These are phyloP conservation scores for Enteromius treurensis DNA, from an alignment of 2,797 vertebrate genomes.

Conservation along the genomic window DNA sequence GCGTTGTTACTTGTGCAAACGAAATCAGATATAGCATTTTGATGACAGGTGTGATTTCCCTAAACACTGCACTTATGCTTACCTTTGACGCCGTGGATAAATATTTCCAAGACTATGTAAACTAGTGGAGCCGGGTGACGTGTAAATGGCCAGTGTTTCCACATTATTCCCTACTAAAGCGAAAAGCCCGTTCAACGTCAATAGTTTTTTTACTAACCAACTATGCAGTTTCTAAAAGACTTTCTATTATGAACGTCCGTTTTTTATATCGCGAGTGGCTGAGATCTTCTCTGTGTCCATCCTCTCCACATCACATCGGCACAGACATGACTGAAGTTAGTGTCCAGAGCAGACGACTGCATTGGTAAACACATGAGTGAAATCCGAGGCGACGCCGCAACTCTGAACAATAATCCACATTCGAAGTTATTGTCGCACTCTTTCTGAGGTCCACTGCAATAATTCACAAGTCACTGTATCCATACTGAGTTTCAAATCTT, in stretches of 20 bases:
- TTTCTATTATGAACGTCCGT: constrained; percentile 22
- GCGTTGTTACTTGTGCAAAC: not conserved
- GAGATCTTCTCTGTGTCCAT: constrained; percentile 53
- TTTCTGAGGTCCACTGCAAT: not conserved
- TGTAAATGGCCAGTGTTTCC: constrained; percentile 60
- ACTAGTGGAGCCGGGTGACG: constrained; percentile 65
- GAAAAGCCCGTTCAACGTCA: not conserved
- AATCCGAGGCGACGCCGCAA: constrained; percentile 4
- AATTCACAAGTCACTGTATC: not conserved
- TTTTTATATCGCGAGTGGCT: constrained; percentile 17
- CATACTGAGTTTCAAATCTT: not conserved
- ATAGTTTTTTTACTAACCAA: not conserved
- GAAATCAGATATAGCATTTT: not conserved
- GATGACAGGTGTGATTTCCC: not conserved
- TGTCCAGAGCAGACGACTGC: not conserved
- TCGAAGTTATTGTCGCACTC: constrained; percentile 17
- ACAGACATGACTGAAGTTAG: constrained; percentile 5
- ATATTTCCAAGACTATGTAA: constrained; percentile 67
- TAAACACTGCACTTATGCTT: constrained; percentile 54
- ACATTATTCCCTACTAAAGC: constrained; percentile 66
- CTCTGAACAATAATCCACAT: constrained; percentile 47
- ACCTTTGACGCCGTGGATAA: constrained; percentile 69
- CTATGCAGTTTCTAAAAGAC: not conserved
- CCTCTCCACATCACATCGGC: constrained; percentile 27
- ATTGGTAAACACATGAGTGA: constrained; percentile 1